Evolutionary conservation across 2,797 vertebrate species (phyloP).

Genomic region (Uromys caudimaculatus): DNA sequence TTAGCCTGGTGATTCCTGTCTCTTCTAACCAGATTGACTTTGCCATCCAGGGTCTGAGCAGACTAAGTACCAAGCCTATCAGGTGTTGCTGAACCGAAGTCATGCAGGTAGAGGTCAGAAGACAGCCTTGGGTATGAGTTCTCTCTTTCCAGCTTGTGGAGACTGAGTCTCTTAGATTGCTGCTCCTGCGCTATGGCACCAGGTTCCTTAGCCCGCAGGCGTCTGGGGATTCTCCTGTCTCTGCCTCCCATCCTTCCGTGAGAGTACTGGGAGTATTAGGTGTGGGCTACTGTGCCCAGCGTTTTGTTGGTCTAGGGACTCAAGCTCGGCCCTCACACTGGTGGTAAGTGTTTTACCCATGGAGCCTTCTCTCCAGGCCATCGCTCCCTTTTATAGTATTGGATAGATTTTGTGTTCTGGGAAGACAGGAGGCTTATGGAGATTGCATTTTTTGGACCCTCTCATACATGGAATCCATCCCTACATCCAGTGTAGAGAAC

Average conservation of each 20-base stretch:
- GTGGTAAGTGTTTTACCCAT: not conserved
- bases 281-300: not conserved
- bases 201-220: not conserved
- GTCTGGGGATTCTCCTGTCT: not conserved
- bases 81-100: not conserved
- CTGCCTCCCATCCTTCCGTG: not conserved
- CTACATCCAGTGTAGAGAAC: fast-evolving
- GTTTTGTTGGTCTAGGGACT: not conserved
- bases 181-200: not conserved
- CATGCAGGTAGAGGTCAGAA: not conserved
- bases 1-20: not conserved
- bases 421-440: not conserved
- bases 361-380: not conserved
- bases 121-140: not conserved
- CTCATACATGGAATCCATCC: not conserved
- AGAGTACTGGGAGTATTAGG: not conserved
- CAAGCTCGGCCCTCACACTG: not conserved
- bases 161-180: not conserved
- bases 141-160: not conserved
- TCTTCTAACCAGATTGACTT: not conserved
- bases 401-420: fast-evolving
- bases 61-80: too few relatives aligned
- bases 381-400: not conserved
- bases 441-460: not conserved
- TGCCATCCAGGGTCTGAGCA: not conserved